These are phyloP conservation scores for Barypeithes pellucidus DNA, from an alignment of 2,888 invertebrate species.

Conservation along the genomic window DNA sequence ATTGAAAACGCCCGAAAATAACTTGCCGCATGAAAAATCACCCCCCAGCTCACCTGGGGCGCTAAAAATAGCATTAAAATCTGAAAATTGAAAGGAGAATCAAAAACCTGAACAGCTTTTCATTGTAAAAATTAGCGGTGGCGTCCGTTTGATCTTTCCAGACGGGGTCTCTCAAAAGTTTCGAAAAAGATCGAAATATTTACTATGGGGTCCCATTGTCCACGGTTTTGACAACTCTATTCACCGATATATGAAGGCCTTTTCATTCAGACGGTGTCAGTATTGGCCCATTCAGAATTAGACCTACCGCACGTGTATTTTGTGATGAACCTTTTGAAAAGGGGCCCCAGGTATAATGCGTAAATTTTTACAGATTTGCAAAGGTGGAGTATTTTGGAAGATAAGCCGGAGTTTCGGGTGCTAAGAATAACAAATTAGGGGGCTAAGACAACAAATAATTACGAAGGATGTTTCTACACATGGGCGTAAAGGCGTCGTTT, in stretches of 20 bases:
- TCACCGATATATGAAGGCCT: constrained; percentile 45
- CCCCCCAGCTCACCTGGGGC: constrained; percentile 44
- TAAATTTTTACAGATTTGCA: constrained; percentile 26
- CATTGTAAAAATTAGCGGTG: constrained; percentile 61
- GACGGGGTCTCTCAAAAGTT: constrained; percentile 53
- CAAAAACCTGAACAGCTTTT: constrained; percentile 50
- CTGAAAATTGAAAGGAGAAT: constrained; percentile 26
- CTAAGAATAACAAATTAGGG: constrained; percentile 37
- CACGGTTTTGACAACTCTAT: constrained; percentile 52
- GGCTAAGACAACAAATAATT: constrained; percentile 27
- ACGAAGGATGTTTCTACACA: no score
- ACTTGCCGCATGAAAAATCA: constrained; percentile 44
- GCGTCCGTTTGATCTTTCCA: constrained; percentile 62
- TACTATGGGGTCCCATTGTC: constrained; percentile 51
- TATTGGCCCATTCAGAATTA: constrained; percentile 41
- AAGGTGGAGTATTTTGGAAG: constrained; percentile 35
- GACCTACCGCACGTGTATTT: constrained; percentile 52
- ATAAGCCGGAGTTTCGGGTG: constrained; percentile 30
- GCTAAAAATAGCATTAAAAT: constrained; percentile 38
- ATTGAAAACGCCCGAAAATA: constrained; percentile 36
- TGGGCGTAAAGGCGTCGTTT: no score
- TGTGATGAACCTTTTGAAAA: constrained; percentile 37
- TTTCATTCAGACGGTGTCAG: constrained; percentile 53
- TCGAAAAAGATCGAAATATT: constrained; percentile 50
- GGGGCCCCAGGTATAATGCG: constrained; percentile 24